Base-by-base conservation (phyloP, 2,797 vertebrate species). In the Moxostoma hubbsi region DNA sequence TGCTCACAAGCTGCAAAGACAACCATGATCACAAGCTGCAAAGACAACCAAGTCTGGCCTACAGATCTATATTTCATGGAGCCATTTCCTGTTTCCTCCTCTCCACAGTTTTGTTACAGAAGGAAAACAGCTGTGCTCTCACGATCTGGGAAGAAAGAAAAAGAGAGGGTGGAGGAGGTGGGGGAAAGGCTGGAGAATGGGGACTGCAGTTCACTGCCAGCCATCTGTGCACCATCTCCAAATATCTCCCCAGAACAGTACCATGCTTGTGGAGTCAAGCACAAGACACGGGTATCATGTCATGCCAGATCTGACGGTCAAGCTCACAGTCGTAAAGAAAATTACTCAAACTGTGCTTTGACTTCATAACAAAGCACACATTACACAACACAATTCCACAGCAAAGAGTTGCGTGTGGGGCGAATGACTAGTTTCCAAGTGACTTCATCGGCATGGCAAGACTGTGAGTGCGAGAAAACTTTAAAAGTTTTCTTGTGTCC, bases 81-180 rank as follows among this genome's bases (percentile, higher is more conserved):
- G 78, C 77, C 79, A 81, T 76, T 85, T 83, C 84, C 80, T 82
- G 82, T 81, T 80, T 81, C 83, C 81, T 82, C 77, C 69, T 76
- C 78, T 80, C 74, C 58, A 15, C 80, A 71, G 77, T 76, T 85
- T 82, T 66, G 82, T 86, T 81, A 79, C 85, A 86, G 75, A 80
- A 78, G 79, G 77, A 84, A 84, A 84, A 77, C 74, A 81, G 83
- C 85, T 81, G 81, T 81, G 81, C 79, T 75, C 79, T 79, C 73
- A 83, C 81, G 66, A 84, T 82, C 76, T 62, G 64, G 79, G 64
- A 77, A 51, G 69, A 80, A 68, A 81, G 73, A 80, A 73, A 68
- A 10, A 45, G 58, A 79, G 75, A 65, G 80, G 53, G 58, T 67
- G 50, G 63, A 65, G 67, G 73, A 63, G 63, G 57, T 54, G 75